Evolutionary conservation across 2,888 invertebrate genomes (phyloP).

Genomic region (Ophonus ardosiacus): DNA sequence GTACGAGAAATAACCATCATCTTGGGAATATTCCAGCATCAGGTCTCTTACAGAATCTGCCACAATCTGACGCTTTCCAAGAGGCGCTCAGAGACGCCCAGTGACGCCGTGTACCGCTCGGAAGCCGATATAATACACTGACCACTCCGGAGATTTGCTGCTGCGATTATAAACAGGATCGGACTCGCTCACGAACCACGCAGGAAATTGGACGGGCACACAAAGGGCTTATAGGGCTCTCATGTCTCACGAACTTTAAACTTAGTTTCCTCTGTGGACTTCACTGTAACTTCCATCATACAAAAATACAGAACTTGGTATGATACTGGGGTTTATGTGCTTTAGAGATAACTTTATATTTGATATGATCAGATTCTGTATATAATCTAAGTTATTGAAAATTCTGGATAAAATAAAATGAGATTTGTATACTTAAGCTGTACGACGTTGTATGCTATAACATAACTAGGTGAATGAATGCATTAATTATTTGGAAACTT

Average conservation of each 20-base stretch:
- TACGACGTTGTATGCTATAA: no score
- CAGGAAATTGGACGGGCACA: slow-evolving; percentile 19
- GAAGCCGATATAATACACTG: slow-evolving; percentile 8
- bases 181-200: slow-evolving; percentile 1
- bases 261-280: neutral
- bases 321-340: neutral
- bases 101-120: neutral
- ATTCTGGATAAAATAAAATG: no score
- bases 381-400: no score
- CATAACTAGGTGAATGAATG: no score
- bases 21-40: neutral
- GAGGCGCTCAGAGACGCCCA: neutral
- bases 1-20: slow-evolving; percentile 4
- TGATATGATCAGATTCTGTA: neutral
- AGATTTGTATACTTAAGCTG: no score
- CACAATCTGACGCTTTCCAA: no score
- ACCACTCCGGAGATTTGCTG: slow-evolving; percentile 34
- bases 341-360: neutral
- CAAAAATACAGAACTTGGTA: neutral
- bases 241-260: slow-evolving; percentile 3
- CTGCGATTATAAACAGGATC: slow-evolving; percentile 20
- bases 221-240: slow-evolving; percentile 18
- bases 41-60: no score
- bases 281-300: neutral
- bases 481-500: no score